phyloP scores from a whole-genome alignment of 2,113 vertebrate species.

The Octodon degus region DNA sequence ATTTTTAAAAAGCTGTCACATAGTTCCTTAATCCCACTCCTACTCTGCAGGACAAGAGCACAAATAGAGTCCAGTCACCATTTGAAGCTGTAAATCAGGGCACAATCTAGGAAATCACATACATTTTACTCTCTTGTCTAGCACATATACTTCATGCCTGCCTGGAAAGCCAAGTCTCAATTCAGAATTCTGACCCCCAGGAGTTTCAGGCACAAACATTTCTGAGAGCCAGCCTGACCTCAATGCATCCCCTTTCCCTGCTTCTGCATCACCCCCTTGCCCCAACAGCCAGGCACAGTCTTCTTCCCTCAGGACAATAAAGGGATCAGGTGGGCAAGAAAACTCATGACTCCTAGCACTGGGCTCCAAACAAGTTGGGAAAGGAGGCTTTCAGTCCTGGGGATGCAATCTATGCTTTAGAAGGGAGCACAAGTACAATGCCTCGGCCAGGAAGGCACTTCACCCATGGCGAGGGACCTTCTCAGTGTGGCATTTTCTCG shows the following conservation, averaged over 20 bases:
- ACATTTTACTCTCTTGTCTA: background rate
- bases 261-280: background rate
- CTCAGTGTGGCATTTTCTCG: background rate
- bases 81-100: slow-evolving; percentile 41
- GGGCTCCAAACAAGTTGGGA: background rate
- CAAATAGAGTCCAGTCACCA: background rate
- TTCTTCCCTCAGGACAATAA: background rate
- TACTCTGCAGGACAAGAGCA: background rate
- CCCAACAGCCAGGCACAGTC: background rate
- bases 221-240: background rate
- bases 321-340: background rate
- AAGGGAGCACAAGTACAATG: background rate
- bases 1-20: background rate
- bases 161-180: background rate
- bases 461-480: background rate
- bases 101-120: background rate
- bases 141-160: background rate
- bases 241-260: background rate
- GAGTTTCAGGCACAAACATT: background rate
- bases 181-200: background rate
- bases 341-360: background rate
- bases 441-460: background rate
- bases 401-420: background rate
- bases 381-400: background rate
- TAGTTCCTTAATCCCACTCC: background rate